Conservation (phyloP, 2,888 invertebrate species). For the Rosalia funebris region DNA sequence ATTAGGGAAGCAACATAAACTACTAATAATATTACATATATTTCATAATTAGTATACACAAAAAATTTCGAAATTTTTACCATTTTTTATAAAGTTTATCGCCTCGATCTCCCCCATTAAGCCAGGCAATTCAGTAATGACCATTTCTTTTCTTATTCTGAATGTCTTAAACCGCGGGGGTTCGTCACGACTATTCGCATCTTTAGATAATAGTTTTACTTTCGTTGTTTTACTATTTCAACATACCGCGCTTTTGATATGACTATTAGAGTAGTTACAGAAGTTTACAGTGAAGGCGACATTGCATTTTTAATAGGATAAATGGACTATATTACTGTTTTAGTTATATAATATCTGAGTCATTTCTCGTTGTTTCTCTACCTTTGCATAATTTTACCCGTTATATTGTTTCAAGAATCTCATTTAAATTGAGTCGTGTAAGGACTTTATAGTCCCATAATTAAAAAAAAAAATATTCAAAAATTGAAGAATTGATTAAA, state of each 20-base stretch:
- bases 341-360: too few species aligned
- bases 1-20: too few species aligned
- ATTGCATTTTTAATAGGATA: not conserved
- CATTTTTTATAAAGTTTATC: not conserved
- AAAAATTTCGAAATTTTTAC: not conserved
- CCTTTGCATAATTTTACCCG: too few species aligned
- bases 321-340: too few species aligned
- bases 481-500: too few species aligned
- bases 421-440: too few species aligned
- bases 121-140: slow-evolving; percentile 15
- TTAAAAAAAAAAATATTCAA: too few species aligned
- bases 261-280: slow-evolving; percentile 20
- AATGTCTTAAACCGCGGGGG: slow-evolving; percentile 29
- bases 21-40: too few species aligned
- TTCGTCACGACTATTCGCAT: slow-evolving; percentile 33
- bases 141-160: slow-evolving; percentile 28
- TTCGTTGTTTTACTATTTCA: slow-evolving; percentile 32
- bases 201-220: slow-evolving; percentile 33
- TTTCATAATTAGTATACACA: too few species aligned
- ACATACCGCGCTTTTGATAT: slow-evolving; percentile 22
- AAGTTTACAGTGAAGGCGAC: slow-evolving; percentile 10
- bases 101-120: slow-evolving; percentile 19
- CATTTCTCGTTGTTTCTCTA: too few species aligned
- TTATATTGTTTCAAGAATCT: too few species aligned
- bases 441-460: too few species aligned